phyloP scores from a whole-genome alignment of 2,113 vertebrate species.

The Azemiops feae region DNA sequence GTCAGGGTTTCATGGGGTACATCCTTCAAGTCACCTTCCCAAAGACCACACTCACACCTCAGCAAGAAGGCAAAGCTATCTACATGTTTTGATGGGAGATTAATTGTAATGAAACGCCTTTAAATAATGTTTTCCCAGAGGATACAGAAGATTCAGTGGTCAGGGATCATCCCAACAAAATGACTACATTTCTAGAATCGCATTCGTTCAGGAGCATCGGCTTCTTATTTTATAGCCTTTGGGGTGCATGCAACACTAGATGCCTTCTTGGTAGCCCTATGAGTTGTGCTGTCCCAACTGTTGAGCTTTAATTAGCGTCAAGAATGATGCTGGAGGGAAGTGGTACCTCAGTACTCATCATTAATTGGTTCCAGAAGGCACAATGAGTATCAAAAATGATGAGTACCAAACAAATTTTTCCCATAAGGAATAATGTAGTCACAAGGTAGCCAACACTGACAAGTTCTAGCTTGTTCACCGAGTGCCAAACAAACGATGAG shows the following conservation, averaged over 20 bases:
- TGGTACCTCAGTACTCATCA: not conserved
- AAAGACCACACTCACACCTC: not conserved
- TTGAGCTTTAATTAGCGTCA: not conserved
- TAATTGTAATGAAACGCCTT: not conserved
- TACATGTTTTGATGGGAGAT: not conserved
- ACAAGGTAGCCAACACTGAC: no score
- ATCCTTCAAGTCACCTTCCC: not conserved
- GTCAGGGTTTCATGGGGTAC: not conserved
- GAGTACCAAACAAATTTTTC: not conserved
- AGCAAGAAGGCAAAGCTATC: not conserved
- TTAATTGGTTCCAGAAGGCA: not conserved
- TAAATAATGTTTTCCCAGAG: not conserved
- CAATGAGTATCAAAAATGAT: not conserved
- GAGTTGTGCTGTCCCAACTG: not conserved
- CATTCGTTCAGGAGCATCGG: not conserved
- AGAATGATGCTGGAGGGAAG: not conserved
- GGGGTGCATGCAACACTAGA: not conserved
- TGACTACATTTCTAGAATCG: not conserved
- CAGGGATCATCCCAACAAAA: not conserved
- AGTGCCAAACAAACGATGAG: not conserved
- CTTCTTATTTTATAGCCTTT: not conserved
- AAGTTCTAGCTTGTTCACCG: not conserved
- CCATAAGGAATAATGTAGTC: not conserved
- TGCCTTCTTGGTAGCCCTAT: not conserved
- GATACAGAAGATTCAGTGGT: not conserved